phyloP scores from a whole-genome alignment of 1,140 invertebrate genomes.

The Brachionus rotundiformis region DNA sequence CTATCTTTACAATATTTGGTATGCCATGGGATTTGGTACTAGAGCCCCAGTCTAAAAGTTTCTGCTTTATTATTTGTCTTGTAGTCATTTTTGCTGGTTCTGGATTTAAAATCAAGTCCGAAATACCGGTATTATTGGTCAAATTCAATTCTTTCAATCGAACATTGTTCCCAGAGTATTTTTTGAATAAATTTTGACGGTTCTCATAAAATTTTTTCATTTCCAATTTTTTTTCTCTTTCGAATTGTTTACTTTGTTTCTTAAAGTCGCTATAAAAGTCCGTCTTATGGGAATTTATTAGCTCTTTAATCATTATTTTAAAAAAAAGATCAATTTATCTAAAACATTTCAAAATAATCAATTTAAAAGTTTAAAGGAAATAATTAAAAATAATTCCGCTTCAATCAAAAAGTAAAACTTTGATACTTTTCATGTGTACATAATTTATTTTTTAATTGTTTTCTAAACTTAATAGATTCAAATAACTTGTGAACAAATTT shows the following conservation, averaged over 20 bases:
- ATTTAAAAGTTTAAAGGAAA: background rate
- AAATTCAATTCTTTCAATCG: background rate
- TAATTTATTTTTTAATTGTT: background rate
- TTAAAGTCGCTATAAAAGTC: background rate
- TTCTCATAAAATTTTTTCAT: slow-evolving; percentile 22
- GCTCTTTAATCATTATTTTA: background rate
- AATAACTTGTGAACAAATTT: too few species aligned
- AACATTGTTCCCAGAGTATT: background rate
- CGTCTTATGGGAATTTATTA: background rate
- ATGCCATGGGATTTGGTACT: slow-evolving; percentile 32
- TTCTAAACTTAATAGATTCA: background rate
- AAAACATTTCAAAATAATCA: background rate
- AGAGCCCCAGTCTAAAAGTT: background rate
- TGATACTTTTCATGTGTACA: background rate
- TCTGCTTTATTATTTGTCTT: slow-evolving; percentile 10
- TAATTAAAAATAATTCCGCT: background rate
- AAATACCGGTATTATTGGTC: background rate
- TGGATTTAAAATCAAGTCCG: background rate
- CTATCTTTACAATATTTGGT: slow-evolving; percentile 23
- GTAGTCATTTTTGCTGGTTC: background rate
- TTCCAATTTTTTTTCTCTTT: background rate
- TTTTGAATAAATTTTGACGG: background rate
- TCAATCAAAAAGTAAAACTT: too few species aligned
- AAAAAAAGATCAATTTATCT: background rate
- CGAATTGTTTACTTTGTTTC: background rate